phyloP scores from a whole-genome alignment of 2,888 invertebrate species.

The Aphelenchoides bicaudatus region DNA sequence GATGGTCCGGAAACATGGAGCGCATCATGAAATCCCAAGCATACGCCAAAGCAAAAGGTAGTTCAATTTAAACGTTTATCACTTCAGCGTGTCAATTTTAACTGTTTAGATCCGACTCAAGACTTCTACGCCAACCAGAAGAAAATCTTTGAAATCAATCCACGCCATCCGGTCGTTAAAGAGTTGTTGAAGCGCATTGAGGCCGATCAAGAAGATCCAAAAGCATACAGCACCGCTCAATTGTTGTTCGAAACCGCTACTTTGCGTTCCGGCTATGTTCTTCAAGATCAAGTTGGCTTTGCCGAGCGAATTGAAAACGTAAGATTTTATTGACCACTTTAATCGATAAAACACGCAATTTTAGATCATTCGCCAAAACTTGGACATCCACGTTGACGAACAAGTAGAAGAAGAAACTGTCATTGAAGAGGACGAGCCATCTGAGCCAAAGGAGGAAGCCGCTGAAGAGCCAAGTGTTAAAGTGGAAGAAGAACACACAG shows the following conservation, averaged over 20 bases:
- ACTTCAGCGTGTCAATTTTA: too few relatives aligned
- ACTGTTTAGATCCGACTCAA: slow-evolving; percentile 86
- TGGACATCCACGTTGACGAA: slow-evolving; percentile 61
- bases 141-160: slow-evolving; percentile 95
- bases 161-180: slow-evolving; percentile 87
- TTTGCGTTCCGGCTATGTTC: slow-evolving; percentile 85
- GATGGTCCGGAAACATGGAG: slow-evolving; percentile 99
- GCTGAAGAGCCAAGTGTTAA: slow-evolving; percentile 59
- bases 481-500: slow-evolving; percentile 58
- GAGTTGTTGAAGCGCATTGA: slow-evolving; percentile 81
- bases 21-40: slow-evolving; percentile 82
- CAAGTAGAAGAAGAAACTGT: slow-evolving; percentile 66
- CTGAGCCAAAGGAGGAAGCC: slow-evolving; percentile 37
- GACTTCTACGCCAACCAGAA: slow-evolving; percentile 76
- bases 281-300: slow-evolving; percentile 76
- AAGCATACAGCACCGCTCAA: slow-evolving; percentile 77
- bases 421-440: slow-evolving; percentile 39
- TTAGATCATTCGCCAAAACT: slow-evolving; percentile 69
- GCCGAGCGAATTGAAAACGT: slow-evolving; percentile 80
- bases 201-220: slow-evolving; percentile 73
- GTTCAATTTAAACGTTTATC: too few relatives aligned
- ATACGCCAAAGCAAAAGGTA: slow-evolving; percentile 87
- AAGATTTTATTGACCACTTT: slow-evolving; percentile 21
- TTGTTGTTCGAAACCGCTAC: slow-evolving; percentile 90
- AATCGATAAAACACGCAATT: slow-evolving; percentile 12